phyloP scores from a whole-genome alignment of 2,888 invertebrate species.

The Aethes cnicana region DNA sequence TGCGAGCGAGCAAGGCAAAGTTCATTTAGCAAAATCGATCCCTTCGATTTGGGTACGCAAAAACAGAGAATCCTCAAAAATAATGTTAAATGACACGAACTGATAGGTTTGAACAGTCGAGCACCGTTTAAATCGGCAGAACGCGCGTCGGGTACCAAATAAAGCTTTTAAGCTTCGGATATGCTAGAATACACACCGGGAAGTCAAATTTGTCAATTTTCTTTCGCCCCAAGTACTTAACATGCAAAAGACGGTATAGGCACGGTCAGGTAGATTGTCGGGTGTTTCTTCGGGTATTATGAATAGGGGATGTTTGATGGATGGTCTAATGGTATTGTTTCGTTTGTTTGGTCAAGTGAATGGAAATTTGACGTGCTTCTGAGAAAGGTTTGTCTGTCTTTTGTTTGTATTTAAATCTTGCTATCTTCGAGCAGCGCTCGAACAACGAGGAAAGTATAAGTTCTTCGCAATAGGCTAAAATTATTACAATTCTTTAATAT shows the following conservation, averaged over 20 bases:
- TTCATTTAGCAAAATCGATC: no score
- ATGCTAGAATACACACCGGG: not conserved
- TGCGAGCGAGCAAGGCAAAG: no score
- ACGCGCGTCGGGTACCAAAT: constrained; percentile 19
- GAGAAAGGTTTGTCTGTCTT: not conserved
- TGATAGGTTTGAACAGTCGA: constrained; percentile 22
- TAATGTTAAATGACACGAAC: constrained; percentile 22
- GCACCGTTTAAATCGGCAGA: constrained; percentile 6
- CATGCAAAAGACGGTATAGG: constrained; percentile 18
- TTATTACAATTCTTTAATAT: no score
- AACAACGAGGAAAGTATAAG: no score
- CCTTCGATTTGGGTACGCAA: not conserved
- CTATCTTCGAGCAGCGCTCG: no score
- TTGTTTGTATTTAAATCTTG: not conserved
- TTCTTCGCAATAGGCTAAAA: no score
- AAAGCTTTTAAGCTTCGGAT: not conserved
- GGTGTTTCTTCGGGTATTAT: constrained; percentile 15
- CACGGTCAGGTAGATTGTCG: constrained; percentile 12
- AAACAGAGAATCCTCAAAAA: constrained; percentile 5
- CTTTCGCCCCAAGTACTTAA: constrained; percentile 13
- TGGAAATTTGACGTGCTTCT: constrained; percentile 16
- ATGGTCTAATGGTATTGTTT: constrained; percentile 4
- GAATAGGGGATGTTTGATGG: constrained; percentile 19
- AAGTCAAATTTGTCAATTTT: constrained; percentile 20
- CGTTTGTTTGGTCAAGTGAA: constrained; percentile 18